Base-by-base conservation (phyloP, 2,113 vertebrate genomes). In the Python bivittatus region DNA sequence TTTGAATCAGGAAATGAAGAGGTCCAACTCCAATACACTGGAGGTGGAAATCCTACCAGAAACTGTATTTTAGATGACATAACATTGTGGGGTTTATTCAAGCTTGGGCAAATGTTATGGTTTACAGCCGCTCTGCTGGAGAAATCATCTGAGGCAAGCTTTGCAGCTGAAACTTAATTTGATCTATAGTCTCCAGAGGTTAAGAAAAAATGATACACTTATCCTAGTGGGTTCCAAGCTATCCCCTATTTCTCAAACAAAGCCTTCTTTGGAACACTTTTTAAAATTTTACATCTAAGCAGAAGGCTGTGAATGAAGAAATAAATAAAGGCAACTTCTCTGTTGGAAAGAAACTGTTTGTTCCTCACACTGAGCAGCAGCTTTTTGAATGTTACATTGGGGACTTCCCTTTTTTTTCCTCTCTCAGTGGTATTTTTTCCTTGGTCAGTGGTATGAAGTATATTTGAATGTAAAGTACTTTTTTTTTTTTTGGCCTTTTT, bases 241-340 rank as follows among this genome's bases (percentile, higher is more conserved):
- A 91, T 95, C 94, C 93, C 95, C 92, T 91, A 93, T 96, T 95
- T 96, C 93, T 92, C 93, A 94, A 91, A 92, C 94, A 96, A 94
- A 96, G 93, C 92, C 91, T 91, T 94, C 94, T 96, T 92, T 96
- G 96, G 96, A 96, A 96, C 93, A 95, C 93, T 10, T 17, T 61
- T 29, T 15, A 25, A 25, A 90, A 56, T 95, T 97, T 96, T 96
- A 97, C 38, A 96, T 92, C 94, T 93, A 96, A 93, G 96, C 96
- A 96, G 96, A 95, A 95, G 94, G 93, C 93, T 95, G 93, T 93
- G 94, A 95, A 97, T 96, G 95, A 96, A 97, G 96, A 97, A 97
- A 96, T 97, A 96, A 96, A 92, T 86, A 96, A 95, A 97, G 93
- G 94, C 93, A 95, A 93, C 93, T 96, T 96, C 96, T 94, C 96